A percentile compares a stretch with the other conserved stretches of the same genome.
These are phyloP conservation scores for Eucera pruinosa DNA, from an alignment of 2,888 invertebrate species.

Conservation along the genomic window DNA sequence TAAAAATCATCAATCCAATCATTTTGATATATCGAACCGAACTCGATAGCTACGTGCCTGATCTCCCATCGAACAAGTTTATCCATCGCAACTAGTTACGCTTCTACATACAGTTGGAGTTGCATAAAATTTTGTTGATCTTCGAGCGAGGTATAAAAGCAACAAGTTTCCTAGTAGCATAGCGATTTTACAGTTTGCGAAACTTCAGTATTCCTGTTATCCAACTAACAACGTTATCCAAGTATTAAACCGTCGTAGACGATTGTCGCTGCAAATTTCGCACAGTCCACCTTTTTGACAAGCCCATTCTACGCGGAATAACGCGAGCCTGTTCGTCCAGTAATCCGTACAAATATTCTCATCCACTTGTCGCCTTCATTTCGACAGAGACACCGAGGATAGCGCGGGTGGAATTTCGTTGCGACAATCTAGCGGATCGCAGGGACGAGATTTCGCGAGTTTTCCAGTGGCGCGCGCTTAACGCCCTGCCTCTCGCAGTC, in stretches of 20 bases:
- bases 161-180: slow-evolving; percentile 18
- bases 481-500: slow-evolving; percentile 18
- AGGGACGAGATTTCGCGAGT: slow-evolving; percentile 42
- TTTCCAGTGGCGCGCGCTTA: slow-evolving; percentile 40
- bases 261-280: not conserved
- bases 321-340: not conserved
- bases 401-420: not conserved
- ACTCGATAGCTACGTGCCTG: not conserved
- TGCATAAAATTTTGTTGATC: not conserved
- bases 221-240: too few species aligned
- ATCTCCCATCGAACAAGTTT: not conserved
- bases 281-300: not conserved
- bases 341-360: not conserved
- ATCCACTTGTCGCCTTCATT: not conserved
- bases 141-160: not conserved
- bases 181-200: not conserved
- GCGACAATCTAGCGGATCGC: slow-evolving; percentile 33
- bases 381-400: not conserved
- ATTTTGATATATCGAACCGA: too few species aligned
- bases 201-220: slow-evolving; percentile 4
- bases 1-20: too few species aligned
- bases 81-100: too few species aligned
- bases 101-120: not conserved
- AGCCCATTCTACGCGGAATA: too few species aligned
- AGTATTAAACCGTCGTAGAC: not conserved